These are phyloP conservation scores for Tachystola acroxantha DNA, from an alignment of 2,888 invertebrate species.

Conservation along the genomic window DNA sequence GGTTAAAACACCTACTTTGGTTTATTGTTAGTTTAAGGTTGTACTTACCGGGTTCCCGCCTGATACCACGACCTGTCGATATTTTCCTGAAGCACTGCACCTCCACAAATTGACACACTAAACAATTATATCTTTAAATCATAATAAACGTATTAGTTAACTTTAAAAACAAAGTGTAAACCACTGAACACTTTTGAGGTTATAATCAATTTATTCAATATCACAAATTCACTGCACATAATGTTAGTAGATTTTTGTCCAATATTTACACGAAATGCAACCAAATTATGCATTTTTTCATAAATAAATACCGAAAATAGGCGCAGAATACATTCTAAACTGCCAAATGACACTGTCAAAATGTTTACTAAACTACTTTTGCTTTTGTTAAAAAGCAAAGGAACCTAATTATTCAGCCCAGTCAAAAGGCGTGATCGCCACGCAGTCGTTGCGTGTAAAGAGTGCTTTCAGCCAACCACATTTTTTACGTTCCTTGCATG, in stretches of 20 bases:
- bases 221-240: background rate
- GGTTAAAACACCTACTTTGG: no score
- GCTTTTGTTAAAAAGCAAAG: background rate
- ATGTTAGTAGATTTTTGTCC: background rate
- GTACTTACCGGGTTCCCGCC: background rate
- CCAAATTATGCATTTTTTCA: background rate
- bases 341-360: slow-evolving; percentile 5
- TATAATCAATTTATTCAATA: slow-evolving; percentile 9
- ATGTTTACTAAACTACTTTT: slow-evolving; percentile 4
- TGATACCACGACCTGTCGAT: background rate
- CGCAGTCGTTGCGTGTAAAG: no score
- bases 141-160: background rate
- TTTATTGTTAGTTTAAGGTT: background rate
- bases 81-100: background rate
- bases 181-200: slow-evolving; percentile 18
- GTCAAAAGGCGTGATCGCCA: no score
- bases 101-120: background rate
- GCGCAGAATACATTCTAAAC: slow-evolving; percentile 4
- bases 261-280: background rate
- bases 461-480: no score
- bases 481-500: no score
- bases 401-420: background rate
- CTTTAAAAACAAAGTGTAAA: slow-evolving; percentile 1
- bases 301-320: background rate
- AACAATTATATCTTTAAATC: background rate